Evolutionary conservation across 2,888 invertebrate genomes (phyloP).

Genomic region (Teleogryllus oceanicus): DNA sequence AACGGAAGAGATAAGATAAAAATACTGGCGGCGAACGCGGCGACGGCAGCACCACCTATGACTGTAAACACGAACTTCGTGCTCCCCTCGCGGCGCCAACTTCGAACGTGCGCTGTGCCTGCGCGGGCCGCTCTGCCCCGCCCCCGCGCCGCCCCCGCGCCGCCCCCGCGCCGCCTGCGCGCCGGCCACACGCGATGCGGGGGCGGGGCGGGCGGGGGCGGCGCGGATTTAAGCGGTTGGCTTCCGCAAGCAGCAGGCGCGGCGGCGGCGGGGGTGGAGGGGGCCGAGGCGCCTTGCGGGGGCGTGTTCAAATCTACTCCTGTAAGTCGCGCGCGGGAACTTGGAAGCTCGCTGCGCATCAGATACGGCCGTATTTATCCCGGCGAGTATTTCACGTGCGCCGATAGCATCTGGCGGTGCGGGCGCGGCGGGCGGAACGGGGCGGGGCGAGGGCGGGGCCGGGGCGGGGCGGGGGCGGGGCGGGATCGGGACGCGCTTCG

Average conservation of each 20-base stretch:
- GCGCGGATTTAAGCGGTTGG: conserved; percentile 18
- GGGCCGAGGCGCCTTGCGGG: neutral
- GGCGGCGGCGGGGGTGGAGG: neutral
- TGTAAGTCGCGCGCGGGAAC: conserved; percentile 18
- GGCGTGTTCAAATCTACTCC: conserved; percentile 18
- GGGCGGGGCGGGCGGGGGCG: neutral
- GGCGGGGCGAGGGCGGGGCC: neutral
- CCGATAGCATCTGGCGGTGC: neutral
- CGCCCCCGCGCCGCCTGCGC: neutral
- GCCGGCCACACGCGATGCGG: neutral
- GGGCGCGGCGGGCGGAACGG: neutral
- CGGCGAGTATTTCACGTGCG: conserved; percentile 18
- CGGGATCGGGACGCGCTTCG: neutral
- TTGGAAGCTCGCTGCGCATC: conserved; percentile 8
- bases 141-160: neutral
- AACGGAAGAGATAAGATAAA: conserved; percentile 20
- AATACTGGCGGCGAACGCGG: conserved; percentile 11
- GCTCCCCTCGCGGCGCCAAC: neutral
- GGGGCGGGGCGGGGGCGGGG: neutral
- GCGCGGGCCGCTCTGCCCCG: neutral
- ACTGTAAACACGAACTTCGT: neutral
- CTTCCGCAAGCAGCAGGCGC: conserved; percentile 3
- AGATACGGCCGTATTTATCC: conserved; percentile 18
- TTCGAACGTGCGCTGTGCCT: neutral
- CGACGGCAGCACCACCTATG: conserved; percentile 10